These are phyloP conservation scores for Homarus gammarus DNA, from an alignment of 2,888 invertebrate species.

Conservation along the genomic window DNA sequence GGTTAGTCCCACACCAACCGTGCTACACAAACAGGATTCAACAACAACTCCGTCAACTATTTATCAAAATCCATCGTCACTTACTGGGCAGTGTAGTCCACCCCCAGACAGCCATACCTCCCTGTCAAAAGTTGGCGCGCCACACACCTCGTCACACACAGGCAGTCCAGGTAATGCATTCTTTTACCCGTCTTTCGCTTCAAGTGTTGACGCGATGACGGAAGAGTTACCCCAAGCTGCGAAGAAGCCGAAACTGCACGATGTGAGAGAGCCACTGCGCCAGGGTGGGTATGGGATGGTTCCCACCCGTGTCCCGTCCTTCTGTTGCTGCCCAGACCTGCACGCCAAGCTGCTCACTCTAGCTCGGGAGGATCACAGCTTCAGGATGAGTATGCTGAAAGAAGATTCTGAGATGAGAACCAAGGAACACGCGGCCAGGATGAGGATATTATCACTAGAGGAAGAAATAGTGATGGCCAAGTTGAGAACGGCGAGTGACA, in stretches of 20 bases:
- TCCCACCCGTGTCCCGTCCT: background rate
- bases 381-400: slow-evolving; percentile 30
- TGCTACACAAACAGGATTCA: background rate
- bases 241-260: background rate
- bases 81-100: background rate
- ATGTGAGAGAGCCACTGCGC: background rate
- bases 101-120: background rate
- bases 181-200: background rate
- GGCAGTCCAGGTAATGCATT: background rate
- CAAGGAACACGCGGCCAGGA: slow-evolving; percentile 31
- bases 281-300: background rate
- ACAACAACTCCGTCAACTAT: background rate
- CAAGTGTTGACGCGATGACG: background rate
- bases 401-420: slow-evolving; percentile 18
- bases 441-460: slow-evolving; percentile 42
- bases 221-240: background rate
- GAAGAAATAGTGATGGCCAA: slow-evolving; percentile 15
- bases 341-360: slow-evolving; percentile 20
- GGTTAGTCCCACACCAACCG: background rate
- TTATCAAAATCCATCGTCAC: background rate
- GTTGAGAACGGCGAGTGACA: background rate
- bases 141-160: background rate
- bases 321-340: slow-evolving; percentile 44
- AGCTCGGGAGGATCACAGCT: slow-evolving; percentile 36
- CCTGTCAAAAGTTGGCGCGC: background rate